Base-by-base conservation (phyloP, 2,113 vertebrate genomes). In the Salvelinus fontinalis region DNA sequence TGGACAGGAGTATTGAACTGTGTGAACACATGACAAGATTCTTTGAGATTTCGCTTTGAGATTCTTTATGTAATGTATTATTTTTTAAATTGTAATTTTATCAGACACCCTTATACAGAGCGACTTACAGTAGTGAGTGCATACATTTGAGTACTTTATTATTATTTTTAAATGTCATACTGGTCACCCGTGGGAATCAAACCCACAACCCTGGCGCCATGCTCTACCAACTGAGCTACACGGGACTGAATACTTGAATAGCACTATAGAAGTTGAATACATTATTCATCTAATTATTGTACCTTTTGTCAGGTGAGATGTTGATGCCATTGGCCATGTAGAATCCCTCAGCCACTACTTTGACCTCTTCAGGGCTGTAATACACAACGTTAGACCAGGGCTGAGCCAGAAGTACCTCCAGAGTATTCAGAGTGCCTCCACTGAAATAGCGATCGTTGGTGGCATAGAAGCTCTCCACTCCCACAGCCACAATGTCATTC, bases 361-460 rank as follows among this genome's bases (percentile, higher is more conserved):
- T 96, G 16, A 97, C 95, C 59, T 95, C 94, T 34, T 79, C 87
- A 1, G 96, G 95, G 82, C 96, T 97, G 86, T 97, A 98, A 92
- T 94, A 98, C 69, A 97, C 87, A 62, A 97, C 94, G 0, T 93
- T 94, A 71, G 88, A 83, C 96, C 95, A 98, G 4, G 54, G 76
- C 77, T 93, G 88, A 67, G 85, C 84, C 12, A 97, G 39, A 6
- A 95, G 3, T 2, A 74, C 0, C 84, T 96, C 97, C 73, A 97
- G 3, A 0, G 60, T 0, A 73, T 74, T 51, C 27, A 96, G 48
- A 76, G 81, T 3, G 3, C 60, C 18, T 29, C 87, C 78, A 0
- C 20, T 72, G 80, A 95, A 97, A 89, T 97, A 98, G 83, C 89
- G 93, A 76, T 99, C 97, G 62, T 97, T 99, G 71, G 97, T 97